Evolutionary conservation across 2,888 invertebrate species (phyloP).

Genomic region (Leucozona laternaria): DNA sequence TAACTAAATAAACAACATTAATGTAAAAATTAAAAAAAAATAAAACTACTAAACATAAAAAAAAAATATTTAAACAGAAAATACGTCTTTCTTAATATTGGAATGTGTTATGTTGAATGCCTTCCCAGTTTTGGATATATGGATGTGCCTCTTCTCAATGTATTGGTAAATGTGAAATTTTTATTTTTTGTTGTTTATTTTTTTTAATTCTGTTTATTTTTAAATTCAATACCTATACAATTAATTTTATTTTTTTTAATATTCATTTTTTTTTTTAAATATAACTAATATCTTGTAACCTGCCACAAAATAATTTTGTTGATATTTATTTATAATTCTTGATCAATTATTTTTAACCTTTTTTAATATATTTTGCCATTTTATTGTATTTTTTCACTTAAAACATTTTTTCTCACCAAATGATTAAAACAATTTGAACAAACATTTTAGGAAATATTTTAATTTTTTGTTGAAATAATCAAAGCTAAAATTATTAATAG

Average conservation of each 20-base stretch:
- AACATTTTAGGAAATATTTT: background rate
- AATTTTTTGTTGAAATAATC: slow-evolving; percentile 6
- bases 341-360: slow-evolving; percentile 22
- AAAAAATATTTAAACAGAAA: slow-evolving; percentile 69
- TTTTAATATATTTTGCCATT: slow-evolving; percentile 51
- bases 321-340: background rate
- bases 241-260: slow-evolving; percentile 78
- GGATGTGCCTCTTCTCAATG: slow-evolving; percentile 79
- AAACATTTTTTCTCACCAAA: slow-evolving; percentile 16
- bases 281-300: slow-evolving; percentile 64
- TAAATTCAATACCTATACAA: slow-evolving; percentile 22
- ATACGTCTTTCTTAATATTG: slow-evolving; percentile 78
- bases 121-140: slow-evolving; percentile 78
- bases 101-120: slow-evolving; percentile 80
- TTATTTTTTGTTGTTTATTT: slow-evolving; percentile 76
- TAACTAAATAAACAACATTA: slow-evolving; percentile 68
- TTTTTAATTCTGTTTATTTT: slow-evolving; percentile 79
- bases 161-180: slow-evolving; percentile 83
- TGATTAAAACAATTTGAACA: background rate
- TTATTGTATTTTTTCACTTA: slow-evolving; percentile 20
- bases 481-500: background rate
- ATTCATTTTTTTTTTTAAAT: background rate
- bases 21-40: slow-evolving; percentile 70
- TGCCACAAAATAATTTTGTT: slow-evolving; percentile 17
- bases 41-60: slow-evolving; percentile 58